Conservation (phyloP, 2,888 invertebrate genomes). For the Stenchaetothrips biformis region DNA sequence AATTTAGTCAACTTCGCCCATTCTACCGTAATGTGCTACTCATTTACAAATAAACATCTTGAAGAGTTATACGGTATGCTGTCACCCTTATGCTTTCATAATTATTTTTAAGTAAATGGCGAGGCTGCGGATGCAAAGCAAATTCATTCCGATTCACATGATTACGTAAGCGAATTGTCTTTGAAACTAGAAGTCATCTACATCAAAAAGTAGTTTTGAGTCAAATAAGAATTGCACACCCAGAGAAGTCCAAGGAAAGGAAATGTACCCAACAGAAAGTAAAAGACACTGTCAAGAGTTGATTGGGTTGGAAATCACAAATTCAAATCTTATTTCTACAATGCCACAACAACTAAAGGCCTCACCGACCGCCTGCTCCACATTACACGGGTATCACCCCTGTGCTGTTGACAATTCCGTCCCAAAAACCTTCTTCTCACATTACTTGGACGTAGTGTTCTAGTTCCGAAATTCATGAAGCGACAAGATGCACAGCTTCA, state of each 20-base stretch:
- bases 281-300: neutral
- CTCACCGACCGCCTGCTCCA: neutral
- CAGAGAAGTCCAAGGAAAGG: neutral
- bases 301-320: neutral
- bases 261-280: neutral
- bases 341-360: neutral
- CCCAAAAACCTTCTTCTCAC: conserved; percentile 4
- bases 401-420: neutral
- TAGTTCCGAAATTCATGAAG: too few species aligned
- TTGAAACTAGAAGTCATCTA: neutral
- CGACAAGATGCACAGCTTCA: too few species aligned
- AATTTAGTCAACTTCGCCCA: neutral
- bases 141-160: too few species aligned
- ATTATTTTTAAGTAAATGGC: neutral
- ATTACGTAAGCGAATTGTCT: too few species aligned
- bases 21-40: neutral
- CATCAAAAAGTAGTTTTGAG: neutral
- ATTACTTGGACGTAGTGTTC: neutral
- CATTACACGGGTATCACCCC: neutral
- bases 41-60: neutral
- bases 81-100: neutral
- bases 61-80: neutral
- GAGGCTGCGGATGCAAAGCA: too few species aligned
- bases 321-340: neutral
- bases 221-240: neutral